A percentile compares a stretch with the other conserved stretches of the same genome.
These are phyloP conservation scores for Agriopis aurantiaria DNA, from an alignment of 2,888 invertebrate species.

Conservation along the genomic window DNA sequence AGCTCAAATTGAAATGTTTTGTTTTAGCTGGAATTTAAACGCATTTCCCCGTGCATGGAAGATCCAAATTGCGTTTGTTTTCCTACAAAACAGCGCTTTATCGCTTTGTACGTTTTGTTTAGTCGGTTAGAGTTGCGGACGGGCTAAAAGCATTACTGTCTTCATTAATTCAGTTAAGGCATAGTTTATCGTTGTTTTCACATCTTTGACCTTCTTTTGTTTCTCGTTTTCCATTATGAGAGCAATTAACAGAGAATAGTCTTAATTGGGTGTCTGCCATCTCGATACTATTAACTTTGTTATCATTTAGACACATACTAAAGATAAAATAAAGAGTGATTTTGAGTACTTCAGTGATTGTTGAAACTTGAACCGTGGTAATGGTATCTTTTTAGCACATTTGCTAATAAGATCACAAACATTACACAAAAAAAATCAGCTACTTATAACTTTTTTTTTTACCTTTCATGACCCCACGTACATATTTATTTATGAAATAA, in stretches of 20 bases:
- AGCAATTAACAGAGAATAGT: constrained; percentile 29
- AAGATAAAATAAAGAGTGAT: neutral
- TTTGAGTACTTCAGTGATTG: neutral
- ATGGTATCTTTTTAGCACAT: no score
- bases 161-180: constrained; percentile 30
- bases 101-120: constrained; percentile 2
- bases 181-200: constrained; percentile 34
- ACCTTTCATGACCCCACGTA: no score
- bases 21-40: neutral
- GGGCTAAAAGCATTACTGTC: constrained; percentile 27
- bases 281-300: constrained; percentile 17
- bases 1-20: neutral
- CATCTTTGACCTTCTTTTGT: constrained; percentile 33
- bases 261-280: constrained; percentile 23
- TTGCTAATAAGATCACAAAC: no score
- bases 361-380: no score
- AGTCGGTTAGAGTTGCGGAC: constrained; percentile 25
- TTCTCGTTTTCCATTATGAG: constrained; percentile 24
- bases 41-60: neutral
- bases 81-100: neutral
- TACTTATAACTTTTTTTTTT: no score
- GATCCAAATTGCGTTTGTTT: constrained; percentile 2
- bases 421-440: no score
- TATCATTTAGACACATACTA: constrained; percentile 17
- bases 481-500: no score